These are phyloP conservation scores for Crypturellus tataupa DNA, from an alignment of 2,797 vertebrate species.

Conservation along the genomic window DNA sequence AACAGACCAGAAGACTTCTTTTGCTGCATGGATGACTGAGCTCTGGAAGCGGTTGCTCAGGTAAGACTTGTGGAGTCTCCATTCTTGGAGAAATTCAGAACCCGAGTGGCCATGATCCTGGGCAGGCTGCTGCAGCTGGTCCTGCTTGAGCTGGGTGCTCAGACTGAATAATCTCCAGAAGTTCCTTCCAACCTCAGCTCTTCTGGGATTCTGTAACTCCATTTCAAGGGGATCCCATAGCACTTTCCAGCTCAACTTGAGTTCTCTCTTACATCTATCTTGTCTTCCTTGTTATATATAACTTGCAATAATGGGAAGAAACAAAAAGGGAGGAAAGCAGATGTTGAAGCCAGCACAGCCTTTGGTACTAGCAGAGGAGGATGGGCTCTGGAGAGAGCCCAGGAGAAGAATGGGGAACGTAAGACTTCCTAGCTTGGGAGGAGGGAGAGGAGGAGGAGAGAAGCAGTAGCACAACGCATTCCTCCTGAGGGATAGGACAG, in stretches of 20 bases:
- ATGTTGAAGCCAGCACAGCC: background rate
- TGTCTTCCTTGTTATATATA: rapidly evolving
- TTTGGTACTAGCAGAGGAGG: background rate
- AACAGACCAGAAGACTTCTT: background rate
- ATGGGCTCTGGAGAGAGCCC: background rate
- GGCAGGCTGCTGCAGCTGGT: no score
- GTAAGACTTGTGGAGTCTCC: background rate
- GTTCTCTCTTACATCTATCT: background rate
- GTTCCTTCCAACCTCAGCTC: background rate
- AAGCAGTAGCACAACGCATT: rapidly evolving
- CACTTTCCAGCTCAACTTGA: background rate
- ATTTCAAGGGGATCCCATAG: background rate
- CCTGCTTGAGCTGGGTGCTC: no score
- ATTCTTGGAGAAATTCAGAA: background rate
- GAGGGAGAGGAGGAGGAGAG: background rate
- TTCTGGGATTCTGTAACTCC: background rate
- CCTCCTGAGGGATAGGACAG: background rate
- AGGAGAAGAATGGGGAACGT: background rate
- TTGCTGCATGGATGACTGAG: background rate
- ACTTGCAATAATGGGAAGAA: rapidly evolving
- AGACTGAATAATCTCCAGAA: background rate
- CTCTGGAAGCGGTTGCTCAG: background rate
- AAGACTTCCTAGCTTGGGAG: background rate
- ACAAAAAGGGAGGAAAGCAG: background rate
- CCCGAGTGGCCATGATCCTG: background rate